Percentiles rank a stretch among this genome's conserved stretches.
Conservation (phyloP, 2,113 vertebrate species). For the Daphoenositta chrysoptera region DNA sequence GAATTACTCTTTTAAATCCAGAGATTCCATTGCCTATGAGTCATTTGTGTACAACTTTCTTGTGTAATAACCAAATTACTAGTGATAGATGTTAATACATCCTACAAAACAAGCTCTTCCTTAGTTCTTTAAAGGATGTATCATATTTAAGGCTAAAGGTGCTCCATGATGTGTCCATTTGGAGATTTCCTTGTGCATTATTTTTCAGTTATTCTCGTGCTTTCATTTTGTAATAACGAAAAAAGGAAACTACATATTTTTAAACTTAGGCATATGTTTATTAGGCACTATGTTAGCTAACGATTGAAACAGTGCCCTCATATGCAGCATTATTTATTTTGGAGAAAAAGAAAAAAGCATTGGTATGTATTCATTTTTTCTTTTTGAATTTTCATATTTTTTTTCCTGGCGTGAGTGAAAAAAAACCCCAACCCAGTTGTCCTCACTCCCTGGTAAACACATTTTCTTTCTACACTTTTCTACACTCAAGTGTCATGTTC, state of each 20-base stretch:
- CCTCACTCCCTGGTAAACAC: neutral
- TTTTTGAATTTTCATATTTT: neutral
- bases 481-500: neutral
- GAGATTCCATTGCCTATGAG: neutral
- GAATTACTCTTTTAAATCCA: neutral
- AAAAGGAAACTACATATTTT: neutral
- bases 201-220: neutral
- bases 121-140: neutral
- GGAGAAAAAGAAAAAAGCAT: neutral
- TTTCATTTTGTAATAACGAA: neutral
- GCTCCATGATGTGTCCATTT: neutral
- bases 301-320: neutral
- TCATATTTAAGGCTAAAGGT: neutral
- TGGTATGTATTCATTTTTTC: neutral
- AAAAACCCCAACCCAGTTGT: neutral
- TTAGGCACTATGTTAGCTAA: neutral
- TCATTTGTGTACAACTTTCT: neutral
- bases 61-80: neutral
- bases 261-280: neutral
- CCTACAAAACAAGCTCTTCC: neutral
- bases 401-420: neutral
- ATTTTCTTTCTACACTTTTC: neutral
- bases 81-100: neutral
- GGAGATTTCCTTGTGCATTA: neutral
- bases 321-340: neutral